These are phyloP conservation scores for Struthio camelus DNA, from an alignment of 2,113 vertebrate genomes.

Conservation along the genomic window DNA sequence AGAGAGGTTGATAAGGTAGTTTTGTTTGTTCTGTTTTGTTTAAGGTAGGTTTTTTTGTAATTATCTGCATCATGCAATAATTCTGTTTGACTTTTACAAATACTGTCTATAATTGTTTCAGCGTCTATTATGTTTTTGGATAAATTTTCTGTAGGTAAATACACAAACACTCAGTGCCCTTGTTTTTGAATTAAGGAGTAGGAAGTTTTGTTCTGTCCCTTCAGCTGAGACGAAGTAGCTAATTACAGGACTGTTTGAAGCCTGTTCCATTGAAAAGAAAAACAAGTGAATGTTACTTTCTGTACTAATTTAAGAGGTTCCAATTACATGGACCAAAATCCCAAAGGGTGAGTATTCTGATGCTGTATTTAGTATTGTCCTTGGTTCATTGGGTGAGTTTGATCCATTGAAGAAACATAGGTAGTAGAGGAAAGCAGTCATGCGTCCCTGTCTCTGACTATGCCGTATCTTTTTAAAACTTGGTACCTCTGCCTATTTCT, in stretches of 20 bases:
- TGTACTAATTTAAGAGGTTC: background rate
- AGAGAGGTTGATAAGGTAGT: conserved; percentile 95
- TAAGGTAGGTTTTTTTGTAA: conserved; percentile 65
- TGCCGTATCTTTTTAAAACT: background rate
- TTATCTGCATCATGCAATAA: background rate
- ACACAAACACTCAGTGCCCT: background rate
- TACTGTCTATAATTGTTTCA: background rate
- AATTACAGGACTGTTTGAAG: background rate
- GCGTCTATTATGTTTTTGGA: background rate
- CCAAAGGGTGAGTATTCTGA: background rate
- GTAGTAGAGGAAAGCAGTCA: background rate
- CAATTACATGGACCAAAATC: background rate
- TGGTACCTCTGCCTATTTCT: background rate
- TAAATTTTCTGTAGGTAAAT: background rate
- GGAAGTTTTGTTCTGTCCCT: background rate
- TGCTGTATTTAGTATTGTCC: background rate
- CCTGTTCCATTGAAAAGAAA: background rate
- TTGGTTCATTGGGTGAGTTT: background rate
- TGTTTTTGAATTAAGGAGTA: background rate
- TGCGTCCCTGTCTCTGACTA: background rate
- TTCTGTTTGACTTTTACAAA: background rate
- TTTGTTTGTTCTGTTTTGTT: background rate
- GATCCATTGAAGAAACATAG: background rate
- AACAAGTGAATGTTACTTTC: background rate
- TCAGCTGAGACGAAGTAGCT: background rate